Conservation (phyloP, 2,113 vertebrate genomes). For the Dolichotis patagonum region DNA sequence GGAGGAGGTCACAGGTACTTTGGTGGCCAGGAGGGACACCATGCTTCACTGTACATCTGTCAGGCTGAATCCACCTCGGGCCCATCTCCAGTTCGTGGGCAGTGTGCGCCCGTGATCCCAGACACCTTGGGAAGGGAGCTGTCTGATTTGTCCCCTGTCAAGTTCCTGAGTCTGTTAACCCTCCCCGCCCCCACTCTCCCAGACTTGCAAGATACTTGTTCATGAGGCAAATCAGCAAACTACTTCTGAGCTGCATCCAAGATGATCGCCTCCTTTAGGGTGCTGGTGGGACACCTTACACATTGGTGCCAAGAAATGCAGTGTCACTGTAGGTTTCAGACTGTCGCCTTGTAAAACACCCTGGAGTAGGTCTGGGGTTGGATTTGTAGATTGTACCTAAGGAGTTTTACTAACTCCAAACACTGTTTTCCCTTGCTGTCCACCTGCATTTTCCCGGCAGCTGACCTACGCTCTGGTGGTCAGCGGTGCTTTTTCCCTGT, state of each 20-base stretch:
- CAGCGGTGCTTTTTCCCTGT: fast-evolving
- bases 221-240: neutral
- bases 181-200: too few species aligned
- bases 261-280: fast-evolving
- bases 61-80: fast-evolving
- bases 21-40: fast-evolving
- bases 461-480: too few species aligned
- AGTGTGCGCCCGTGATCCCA: neutral
- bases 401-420: fast-evolving
- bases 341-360: neutral
- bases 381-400: neutral
- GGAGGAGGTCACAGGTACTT: fast-evolving
- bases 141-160: neutral
- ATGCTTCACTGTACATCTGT: neutral
- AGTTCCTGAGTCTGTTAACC: too few species aligned
- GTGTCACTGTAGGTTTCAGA: fast-evolving
- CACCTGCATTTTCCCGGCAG: fast-evolving
- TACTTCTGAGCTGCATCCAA: neutral
- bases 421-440: fast-evolving
- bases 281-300: fast-evolving
- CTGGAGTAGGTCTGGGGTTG: neutral
- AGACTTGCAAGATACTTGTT: too few species aligned
- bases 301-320: neutral
- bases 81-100: fast-evolving
- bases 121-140: neutral